Conservation (phyloP, 2,113 vertebrate genomes). For the Bombycilla garrulus region DNA sequence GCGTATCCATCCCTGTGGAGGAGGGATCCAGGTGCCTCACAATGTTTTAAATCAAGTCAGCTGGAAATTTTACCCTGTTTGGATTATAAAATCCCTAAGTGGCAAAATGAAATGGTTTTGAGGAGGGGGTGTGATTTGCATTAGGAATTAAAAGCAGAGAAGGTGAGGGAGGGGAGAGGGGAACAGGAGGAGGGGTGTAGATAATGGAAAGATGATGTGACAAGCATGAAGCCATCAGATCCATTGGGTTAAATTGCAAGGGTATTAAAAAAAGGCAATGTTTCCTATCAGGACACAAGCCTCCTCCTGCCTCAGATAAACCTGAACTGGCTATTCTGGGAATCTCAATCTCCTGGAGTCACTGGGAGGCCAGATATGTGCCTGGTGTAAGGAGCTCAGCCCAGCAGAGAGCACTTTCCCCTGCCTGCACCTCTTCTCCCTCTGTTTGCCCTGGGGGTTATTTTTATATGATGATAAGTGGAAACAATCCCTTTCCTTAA, state of each 20-base stretch:
- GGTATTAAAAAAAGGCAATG: conserved; percentile 28
- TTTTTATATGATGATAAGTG: conserved; percentile 1
- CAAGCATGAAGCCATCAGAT: conserved; percentile 5
- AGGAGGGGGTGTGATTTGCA: conserved; percentile 33
- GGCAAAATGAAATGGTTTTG: conserved; percentile 38
- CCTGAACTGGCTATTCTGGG: conserved; percentile 27
- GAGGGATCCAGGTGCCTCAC: background rate
- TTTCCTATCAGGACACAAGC: conserved; percentile 1
- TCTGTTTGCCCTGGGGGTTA: background rate
- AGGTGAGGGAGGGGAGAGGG: background rate
- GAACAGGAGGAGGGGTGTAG: background rate
- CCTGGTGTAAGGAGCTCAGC: background rate
- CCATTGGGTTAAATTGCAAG: conserved; percentile 30
- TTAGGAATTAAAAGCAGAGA: conserved; percentile 37
- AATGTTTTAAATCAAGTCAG: background rate
- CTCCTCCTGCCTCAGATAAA: conserved; percentile 32
- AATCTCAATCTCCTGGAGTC: conserved; percentile 11
- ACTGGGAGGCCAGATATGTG: background rate
- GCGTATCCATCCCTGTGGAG: accelerated
- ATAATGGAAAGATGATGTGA: conserved; percentile 34
- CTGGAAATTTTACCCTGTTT: background rate
- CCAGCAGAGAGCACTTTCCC: background rate
- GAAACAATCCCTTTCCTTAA: conserved; percentile 25
- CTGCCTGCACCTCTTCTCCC: background rate
- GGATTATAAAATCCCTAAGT: conserved; percentile 5